Percentiles rank a stretch among this genome's conserved stretches.
Conservation (phyloP, 2,888 invertebrate species). For the Leptinotarsa tumamoca region DNA sequence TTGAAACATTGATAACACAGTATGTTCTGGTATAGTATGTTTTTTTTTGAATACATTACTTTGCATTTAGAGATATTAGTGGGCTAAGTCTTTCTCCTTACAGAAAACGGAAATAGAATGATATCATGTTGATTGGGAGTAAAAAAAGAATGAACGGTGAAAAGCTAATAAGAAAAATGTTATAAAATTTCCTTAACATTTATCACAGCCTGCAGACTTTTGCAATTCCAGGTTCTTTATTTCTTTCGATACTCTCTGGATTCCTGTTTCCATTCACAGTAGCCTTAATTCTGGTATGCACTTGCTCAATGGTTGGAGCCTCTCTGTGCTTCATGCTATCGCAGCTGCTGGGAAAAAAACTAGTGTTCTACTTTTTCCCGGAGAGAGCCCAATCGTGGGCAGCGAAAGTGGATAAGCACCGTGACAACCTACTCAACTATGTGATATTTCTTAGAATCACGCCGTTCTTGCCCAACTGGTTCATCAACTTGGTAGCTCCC, state of each 20-base stretch:
- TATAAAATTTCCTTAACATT: slow-evolving; percentile 59
- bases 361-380: slow-evolving; percentile 82
- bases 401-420: slow-evolving; percentile 84
- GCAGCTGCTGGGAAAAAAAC: slow-evolving; percentile 85
- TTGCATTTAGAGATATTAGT: too few relatives aligned
- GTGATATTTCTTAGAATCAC: slow-evolving; percentile 97
- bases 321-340: slow-evolving; percentile 95
- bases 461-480: slow-evolving; percentile 99
- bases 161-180: too few relatives aligned
- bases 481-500: slow-evolving; percentile 96
- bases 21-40: too few relatives aligned
- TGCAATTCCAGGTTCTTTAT: slow-evolving; percentile 99
- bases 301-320: slow-evolving; percentile 96
- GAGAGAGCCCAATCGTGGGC: slow-evolving; percentile 89
- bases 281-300: slow-evolving; percentile 89
- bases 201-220: slow-evolving; percentile 92
- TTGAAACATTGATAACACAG: too few relatives aligned
- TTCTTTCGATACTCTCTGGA: slow-evolving; percentile 95
- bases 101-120: too few relatives aligned
- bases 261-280: slow-evolving; percentile 94
- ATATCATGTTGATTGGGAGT: too few relatives aligned
- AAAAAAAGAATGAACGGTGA: too few relatives aligned
- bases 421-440: slow-evolving; percentile 92
- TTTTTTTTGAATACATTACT: too few relatives aligned
- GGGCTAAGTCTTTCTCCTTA: too few relatives aligned